phyloP scores from a whole-genome alignment of 2,888 invertebrate species.

The Eurytoma adleriae region DNA sequence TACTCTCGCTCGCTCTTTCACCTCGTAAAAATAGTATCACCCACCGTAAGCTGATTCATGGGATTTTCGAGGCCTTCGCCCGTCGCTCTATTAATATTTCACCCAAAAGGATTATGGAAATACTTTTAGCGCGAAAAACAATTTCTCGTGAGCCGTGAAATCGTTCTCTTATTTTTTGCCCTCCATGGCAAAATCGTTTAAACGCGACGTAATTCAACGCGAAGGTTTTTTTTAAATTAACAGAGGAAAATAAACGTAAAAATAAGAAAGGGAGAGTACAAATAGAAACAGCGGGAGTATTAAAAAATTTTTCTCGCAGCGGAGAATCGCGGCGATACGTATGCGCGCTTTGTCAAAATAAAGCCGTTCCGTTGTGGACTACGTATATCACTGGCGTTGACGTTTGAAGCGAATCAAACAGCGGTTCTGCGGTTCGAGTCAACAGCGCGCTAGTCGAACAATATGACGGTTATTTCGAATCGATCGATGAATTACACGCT shows the following conservation, averaged over 20 bases:
- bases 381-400: slow-evolving; percentile 39
- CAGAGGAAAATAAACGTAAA: not conserved
- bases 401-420: slow-evolving; percentile 47
- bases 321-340: not conserved
- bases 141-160: too few species aligned
- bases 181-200: too few species aligned
- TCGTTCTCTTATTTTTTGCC: not conserved
- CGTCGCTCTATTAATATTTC: not conserved
- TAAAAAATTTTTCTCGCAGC: slow-evolving; percentile 9
- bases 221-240: not conserved
- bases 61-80: slow-evolving; percentile 7
- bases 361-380: slow-evolving; percentile 9
- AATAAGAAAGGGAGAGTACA: too few species aligned
- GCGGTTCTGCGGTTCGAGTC: slow-evolving; percentile 40
- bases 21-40: slow-evolving; percentile 34
- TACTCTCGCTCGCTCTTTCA: not conserved
- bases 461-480: slow-evolving; percentile 42
- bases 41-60: slow-evolving; percentile 29
- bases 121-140: not conserved
- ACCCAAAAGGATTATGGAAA: slow-evolving; percentile 9
- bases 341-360: slow-evolving; percentile 38
- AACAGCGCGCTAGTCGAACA: slow-evolving; percentile 14
- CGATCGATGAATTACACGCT: slow-evolving; percentile 50
- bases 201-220: too few species aligned
- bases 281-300: too few species aligned